Evolutionary conservation across 2,113 vertebrate genomes (phyloP).

Genomic region (Geococcyx californianus): DNA sequence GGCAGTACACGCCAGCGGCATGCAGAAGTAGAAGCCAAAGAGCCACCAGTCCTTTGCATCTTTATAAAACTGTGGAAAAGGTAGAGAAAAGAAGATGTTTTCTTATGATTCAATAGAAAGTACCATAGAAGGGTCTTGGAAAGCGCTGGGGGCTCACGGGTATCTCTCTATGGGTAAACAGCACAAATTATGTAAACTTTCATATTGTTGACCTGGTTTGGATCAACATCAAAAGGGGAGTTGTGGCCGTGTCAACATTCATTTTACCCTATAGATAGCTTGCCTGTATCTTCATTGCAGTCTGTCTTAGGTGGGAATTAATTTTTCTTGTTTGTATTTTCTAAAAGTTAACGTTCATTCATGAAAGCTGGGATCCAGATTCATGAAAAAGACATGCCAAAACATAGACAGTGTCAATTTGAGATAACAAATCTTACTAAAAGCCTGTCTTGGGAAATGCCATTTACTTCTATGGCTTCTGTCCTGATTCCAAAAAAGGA

Average conservation of each 20-base stretch:
- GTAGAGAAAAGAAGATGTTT: background rate
- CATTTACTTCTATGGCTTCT: conserved; percentile 47
- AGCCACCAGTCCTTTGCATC: conserved; percentile 95
- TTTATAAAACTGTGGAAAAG: conserved; percentile 81
- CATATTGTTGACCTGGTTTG: background rate
- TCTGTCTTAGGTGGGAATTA: background rate
- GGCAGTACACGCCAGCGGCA: conserved; percentile 89
- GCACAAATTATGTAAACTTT: background rate
- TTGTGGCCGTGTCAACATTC: background rate
- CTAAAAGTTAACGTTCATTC: background rate
- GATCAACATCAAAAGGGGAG: background rate
- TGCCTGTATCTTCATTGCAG: background rate
- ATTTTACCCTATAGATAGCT: background rate
- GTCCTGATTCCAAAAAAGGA: conserved; percentile 46
- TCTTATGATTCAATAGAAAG: background rate
- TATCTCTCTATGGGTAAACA: background rate
- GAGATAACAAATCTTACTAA: conserved; percentile 24
- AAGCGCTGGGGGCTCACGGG: background rate
- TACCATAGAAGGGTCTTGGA: background rate
- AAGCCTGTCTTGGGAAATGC: conserved; percentile 40
- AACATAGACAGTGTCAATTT: background rate
- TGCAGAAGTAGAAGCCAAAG: conserved; percentile 95
- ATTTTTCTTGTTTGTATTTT: background rate
- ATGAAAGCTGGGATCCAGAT: background rate
- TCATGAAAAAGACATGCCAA: background rate